Conservation (phyloP, 2,888 invertebrate species). For the Amphimallon solstitiale region DNA sequence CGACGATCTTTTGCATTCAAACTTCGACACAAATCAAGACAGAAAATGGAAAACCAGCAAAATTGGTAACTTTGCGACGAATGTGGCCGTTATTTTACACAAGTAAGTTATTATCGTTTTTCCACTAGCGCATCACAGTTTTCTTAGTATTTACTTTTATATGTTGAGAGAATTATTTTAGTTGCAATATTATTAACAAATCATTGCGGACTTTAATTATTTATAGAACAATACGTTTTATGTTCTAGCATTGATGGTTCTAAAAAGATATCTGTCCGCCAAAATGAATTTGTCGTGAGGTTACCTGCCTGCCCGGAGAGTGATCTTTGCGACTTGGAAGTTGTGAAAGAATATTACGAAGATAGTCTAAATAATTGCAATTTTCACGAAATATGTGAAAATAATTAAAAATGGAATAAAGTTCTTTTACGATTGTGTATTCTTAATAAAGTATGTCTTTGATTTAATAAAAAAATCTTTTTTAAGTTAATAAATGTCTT, state of each 20-base stretch:
- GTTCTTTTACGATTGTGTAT: too few species aligned
- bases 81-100: slow-evolving; percentile 79
- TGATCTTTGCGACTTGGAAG: slow-evolving; percentile 74
- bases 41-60: slow-evolving; percentile 65
- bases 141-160: too few species aligned
- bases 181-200: too few species aligned
- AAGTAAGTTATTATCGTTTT: slow-evolving; percentile 64
- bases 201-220: neutral
- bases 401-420: neutral
- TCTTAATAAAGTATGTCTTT: too few species aligned
- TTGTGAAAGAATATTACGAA: slow-evolving; percentile 68
- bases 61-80: slow-evolving; percentile 82
- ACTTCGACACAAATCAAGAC: slow-evolving; percentile 42
- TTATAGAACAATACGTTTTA: neutral
- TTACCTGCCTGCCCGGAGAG: slow-evolving; percentile 72
- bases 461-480: too few species aligned
- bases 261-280: slow-evolving; percentile 72
- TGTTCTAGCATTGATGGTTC: slow-evolving; percentile 61
- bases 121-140: too few species aligned
- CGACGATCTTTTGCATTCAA: slow-evolving; percentile 66
- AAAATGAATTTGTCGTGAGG: slow-evolving; percentile 77
- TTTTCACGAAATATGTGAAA: slow-evolving; percentile 73
- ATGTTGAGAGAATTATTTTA: too few species aligned
- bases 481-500: too few species aligned
- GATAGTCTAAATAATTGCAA: slow-evolving; percentile 73